These are phyloP conservation scores for Lucinisca nassula DNA, from an alignment of 2,888 invertebrate species.

Conservation along the genomic window DNA sequence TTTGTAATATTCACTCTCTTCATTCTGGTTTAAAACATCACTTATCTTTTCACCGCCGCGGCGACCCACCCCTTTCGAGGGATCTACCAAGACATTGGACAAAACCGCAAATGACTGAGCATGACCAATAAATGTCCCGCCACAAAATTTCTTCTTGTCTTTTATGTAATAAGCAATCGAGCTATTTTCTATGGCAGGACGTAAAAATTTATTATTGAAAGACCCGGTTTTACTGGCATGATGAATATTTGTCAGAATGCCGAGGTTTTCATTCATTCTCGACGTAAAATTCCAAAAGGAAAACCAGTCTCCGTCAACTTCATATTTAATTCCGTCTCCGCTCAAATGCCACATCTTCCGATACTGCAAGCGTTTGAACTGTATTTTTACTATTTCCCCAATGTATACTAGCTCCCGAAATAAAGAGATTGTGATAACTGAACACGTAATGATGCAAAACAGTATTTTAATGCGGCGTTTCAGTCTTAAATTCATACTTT, in stretches of 20 bases:
- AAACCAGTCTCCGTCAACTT: background rate
- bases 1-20: slow-evolving; percentile 74
- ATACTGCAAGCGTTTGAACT: background rate
- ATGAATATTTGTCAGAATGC: background rate
- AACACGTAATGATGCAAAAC: background rate
- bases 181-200: background rate
- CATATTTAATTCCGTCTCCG: background rate
- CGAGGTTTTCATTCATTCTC: background rate
- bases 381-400: background rate
- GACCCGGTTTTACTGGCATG: background rate
- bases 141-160: slow-evolving; percentile 31
- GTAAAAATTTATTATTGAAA: background rate
- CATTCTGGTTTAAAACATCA: slow-evolving; percentile 75
- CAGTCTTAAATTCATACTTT: background rate
- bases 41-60: slow-evolving; percentile 75
- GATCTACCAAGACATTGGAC: slow-evolving; percentile 66
- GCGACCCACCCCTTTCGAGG: slow-evolving; percentile 51
- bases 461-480: background rate
- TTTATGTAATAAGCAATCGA: background rate
- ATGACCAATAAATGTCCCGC: slow-evolving; percentile 63
- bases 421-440: background rate
- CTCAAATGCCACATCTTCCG: background rate
- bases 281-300: background rate
- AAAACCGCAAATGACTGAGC: slow-evolving; percentile 65
- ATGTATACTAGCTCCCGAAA: background rate